Evolutionary conservation across 2,797 vertebrate genomes (phyloP).

Genomic region (Xenops minutus): DNA sequence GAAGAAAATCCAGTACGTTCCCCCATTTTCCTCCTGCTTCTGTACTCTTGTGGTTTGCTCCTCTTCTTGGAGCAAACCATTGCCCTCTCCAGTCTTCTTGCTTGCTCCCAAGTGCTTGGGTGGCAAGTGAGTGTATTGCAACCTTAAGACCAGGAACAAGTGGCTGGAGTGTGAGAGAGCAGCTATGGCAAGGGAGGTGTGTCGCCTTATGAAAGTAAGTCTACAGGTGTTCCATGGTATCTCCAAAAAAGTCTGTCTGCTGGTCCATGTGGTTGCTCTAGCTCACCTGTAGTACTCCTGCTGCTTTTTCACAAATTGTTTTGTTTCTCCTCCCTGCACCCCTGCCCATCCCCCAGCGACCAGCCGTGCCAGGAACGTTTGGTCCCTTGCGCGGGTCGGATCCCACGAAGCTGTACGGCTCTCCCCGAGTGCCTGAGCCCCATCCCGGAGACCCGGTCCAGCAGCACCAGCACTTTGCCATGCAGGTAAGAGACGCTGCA

Average conservation of each 20-base stretch:
- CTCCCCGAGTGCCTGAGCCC: conserved; percentile 78
- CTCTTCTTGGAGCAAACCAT: neutral
- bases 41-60: fast-evolving
- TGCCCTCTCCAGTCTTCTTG: neutral
- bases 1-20: neutral
- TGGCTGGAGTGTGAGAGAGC: neutral
- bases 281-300: neutral
- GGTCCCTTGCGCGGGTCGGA: conserved; percentile 82
- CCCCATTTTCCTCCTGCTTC: neutral
- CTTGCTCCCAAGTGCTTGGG: neutral
- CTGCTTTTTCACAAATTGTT: neutral
- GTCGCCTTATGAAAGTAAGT: fast-evolving
- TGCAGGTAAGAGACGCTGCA: conserved; percentile 79
- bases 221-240: neutral
- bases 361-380: conserved; percentile 79
- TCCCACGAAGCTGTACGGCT: conserved; percentile 77
- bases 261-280: neutral
- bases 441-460: conserved; percentile 80
- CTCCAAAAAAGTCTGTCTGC: neutral
- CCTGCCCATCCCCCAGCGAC: conserved; percentile 27
- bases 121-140: neutral
- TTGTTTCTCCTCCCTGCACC: neutral
- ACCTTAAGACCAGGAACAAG: fast-evolving
- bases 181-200: neutral
- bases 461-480: conserved; percentile 81